Percentiles rank a stretch among this genome's conserved stretches.
Conservation (phyloP, 1,140 invertebrate genomes). For the Scylla paramamosain region DNA sequence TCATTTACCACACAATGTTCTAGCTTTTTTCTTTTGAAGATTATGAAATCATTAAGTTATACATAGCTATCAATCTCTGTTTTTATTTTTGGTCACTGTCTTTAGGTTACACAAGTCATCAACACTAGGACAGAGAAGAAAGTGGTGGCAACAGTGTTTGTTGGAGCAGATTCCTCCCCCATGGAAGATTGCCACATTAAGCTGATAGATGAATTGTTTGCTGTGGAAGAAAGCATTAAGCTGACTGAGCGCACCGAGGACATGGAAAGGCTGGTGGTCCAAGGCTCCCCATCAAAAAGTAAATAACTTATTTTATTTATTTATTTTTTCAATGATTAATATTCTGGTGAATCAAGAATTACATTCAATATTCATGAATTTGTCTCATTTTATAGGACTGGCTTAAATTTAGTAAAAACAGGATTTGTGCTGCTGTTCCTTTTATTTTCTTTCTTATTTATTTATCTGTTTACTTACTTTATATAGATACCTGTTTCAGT, state of each 20-base stretch:
- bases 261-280: constrained; percentile 78
- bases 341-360: background rate
- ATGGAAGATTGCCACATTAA: constrained; percentile 83
- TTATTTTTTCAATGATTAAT: background rate
- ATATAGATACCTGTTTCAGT: too few species aligned
- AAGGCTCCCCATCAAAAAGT: constrained; percentile 67
- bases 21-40: too few species aligned
- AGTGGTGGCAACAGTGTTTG: constrained; percentile 80
- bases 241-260: constrained; percentile 79
- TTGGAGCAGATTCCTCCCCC: constrained; percentile 77
- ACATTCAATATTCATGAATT: too few species aligned
- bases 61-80: too few species aligned
- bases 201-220: constrained; percentile 84
- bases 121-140: constrained; percentile 78
- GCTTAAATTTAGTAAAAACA: too few species aligned
- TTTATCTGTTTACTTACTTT: too few species aligned
- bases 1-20: too few species aligned
- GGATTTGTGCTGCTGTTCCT: too few species aligned
- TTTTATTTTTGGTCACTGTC: constrained; percentile 14
- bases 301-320: background rate
- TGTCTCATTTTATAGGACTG: too few species aligned
- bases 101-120: constrained; percentile 70
- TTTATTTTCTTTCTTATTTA: constrained; percentile 3
- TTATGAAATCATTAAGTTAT: too few species aligned
- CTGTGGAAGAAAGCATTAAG: constrained; percentile 83